phyloP scores from a whole-genome alignment of 2,888 invertebrate genomes.

The Spodoptera picta region DNA sequence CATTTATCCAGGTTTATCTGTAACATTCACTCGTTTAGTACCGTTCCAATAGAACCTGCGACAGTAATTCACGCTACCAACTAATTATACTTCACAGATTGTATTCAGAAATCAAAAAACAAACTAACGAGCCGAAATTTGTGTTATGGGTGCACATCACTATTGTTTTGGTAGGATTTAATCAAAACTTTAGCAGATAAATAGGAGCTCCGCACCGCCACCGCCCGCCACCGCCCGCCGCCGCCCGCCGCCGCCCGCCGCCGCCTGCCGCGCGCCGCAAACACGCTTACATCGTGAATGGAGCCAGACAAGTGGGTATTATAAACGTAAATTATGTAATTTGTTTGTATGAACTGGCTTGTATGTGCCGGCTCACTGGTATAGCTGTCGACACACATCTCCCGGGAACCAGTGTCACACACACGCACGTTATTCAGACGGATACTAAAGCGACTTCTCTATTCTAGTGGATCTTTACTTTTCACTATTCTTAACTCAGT shows the following conservation, averaged over 20 bases:
- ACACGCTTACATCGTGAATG: conserved; percentile 26
- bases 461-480: too few species aligned
- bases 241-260: background rate
- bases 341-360: conserved; percentile 21
- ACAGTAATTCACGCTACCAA: background rate
- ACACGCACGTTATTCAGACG: too few species aligned
- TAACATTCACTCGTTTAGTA: too few species aligned
- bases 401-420: too few species aligned
- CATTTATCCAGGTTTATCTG: too few species aligned
- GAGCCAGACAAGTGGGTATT: conserved; percentile 42
- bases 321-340: conserved; percentile 39
- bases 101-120: conserved; percentile 26
- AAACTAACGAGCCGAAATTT: conserved; percentile 40
- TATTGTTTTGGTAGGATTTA: conserved; percentile 47
- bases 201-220: conserved; percentile 9
- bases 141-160: conserved; percentile 42
- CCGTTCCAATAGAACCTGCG: background rate
- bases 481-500: too few species aligned
- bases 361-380: background rate
- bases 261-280: conserved; percentile 6
- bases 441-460: too few species aligned
- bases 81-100: conserved; percentile 10
- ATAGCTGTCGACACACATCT: background rate
- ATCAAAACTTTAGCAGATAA: conserved; percentile 53
- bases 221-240: background rate